Percentiles rank a stretch among this genome's conserved stretches.
These are phyloP conservation scores for Stenichneumon culpator DNA, from an alignment of 2,888 invertebrate species.

Conservation along the genomic window DNA sequence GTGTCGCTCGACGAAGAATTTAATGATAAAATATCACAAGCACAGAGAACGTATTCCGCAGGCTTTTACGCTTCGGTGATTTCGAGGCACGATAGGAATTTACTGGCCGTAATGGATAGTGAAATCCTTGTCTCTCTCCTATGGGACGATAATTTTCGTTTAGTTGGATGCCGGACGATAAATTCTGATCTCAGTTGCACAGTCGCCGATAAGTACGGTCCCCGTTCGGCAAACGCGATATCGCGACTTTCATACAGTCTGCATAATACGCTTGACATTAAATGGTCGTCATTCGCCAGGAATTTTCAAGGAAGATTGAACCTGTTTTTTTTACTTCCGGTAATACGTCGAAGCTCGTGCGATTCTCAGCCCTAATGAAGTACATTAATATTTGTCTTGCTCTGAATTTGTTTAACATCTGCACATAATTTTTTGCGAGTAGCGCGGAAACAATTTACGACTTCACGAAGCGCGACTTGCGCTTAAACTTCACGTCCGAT, in stretches of 20 bases:
- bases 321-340: neutral
- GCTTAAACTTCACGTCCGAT: neutral
- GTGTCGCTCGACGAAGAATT: neutral
- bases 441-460: neutral
- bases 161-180: constrained; percentile 38
- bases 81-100: constrained; percentile 43
- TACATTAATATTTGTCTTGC: too few relatives aligned
- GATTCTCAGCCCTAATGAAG: neutral
- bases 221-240: neutral
- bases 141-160: constrained; percentile 45
- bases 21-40: constrained; percentile 35
- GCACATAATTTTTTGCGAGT: neutral
- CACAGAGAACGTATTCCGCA: neutral
- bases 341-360: neutral
- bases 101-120: constrained; percentile 42
- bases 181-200: constrained; percentile 33
- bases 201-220: constrained; percentile 14
- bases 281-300: neutral
- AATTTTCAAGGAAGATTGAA: neutral
- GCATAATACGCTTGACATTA: neutral
- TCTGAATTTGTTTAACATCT: neutral
- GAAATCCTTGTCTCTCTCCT: constrained; percentile 34
- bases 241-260: neutral
- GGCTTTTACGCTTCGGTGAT: constrained; percentile 50
- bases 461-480: neutral